Evolutionary conservation across 2,888 invertebrate genomes (phyloP).

Genomic region (Diaphora mendica): DNA sequence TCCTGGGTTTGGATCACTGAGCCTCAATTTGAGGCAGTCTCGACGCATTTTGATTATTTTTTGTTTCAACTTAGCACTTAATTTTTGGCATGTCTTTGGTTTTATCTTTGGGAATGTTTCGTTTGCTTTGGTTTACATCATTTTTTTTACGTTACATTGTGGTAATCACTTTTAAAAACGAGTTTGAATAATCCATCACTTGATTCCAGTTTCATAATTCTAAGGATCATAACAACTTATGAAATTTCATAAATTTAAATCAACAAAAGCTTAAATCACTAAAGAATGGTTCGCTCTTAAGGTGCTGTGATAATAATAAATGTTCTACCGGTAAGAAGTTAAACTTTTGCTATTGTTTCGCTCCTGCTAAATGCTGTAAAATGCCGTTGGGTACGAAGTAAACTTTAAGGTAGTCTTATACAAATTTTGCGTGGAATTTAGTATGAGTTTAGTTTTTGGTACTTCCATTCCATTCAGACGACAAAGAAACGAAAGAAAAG

Average conservation of each 20-base stretch:
- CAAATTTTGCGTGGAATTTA: not conserved
- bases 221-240: not conserved
- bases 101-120: slow-evolving; percentile 58
- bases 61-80: slow-evolving; percentile 35
- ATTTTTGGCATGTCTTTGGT: slow-evolving; percentile 47
- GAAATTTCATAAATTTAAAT: not conserved
- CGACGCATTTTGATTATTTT: slow-evolving; percentile 71
- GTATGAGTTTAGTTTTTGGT: not conserved
- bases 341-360: not conserved
- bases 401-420: not conserved
- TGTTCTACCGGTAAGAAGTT: not conserved
- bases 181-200: not conserved
- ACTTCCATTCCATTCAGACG: too few relatives aligned
- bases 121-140: slow-evolving; percentile 31
- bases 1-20: slow-evolving; percentile 78
- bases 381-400: not conserved
- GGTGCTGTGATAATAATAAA: not conserved
- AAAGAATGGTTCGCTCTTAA: not conserved
- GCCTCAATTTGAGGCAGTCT: slow-evolving; percentile 78
- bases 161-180: too few relatives aligned
- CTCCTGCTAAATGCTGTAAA: not conserved
- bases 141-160: not conserved
- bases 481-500: not conserved
- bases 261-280: not conserved
- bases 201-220: not conserved